Evolutionary conservation across 2,797 vertebrate species (phyloP).

Genomic region (Cyprinodon diabolis): DNA sequence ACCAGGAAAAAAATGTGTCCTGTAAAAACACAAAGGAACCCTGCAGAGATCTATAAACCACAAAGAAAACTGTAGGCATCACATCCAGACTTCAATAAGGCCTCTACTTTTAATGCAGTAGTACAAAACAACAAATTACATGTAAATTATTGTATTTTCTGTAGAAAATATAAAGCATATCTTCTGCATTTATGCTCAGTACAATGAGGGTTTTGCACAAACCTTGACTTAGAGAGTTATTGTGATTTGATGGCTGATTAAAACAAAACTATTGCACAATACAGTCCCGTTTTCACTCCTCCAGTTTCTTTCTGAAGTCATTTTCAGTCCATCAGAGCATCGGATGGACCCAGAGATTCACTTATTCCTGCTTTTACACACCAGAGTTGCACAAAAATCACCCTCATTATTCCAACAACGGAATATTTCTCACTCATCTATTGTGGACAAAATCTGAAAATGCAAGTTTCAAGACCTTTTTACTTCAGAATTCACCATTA

Average conservation of each 20-base stretch:
- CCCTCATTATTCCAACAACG: neutral
- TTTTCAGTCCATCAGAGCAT: conserved; percentile 2
- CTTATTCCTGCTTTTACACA: neutral
- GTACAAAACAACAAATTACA: conserved; percentile 57
- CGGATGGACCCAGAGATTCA: neutral
- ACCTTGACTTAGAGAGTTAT: conserved; percentile 18
- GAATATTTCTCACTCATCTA: neutral
- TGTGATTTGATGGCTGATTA: conserved; percentile 58
- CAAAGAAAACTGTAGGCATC: conserved; percentile 14
- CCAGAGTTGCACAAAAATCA: neutral
- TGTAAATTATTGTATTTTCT: conserved; percentile 39
- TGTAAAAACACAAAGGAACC: neutral
- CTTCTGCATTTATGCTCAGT: conserved; percentile 49
- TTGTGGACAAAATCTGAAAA: neutral
- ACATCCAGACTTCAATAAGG: conserved; percentile 44
- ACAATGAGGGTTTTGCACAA: conserved; percentile 38
- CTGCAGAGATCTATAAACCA: conserved; percentile 61
- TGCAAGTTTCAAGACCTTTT: neutral
- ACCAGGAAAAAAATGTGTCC: neutral
- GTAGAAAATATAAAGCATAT: conserved; percentile 68
- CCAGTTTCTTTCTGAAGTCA: neutral
- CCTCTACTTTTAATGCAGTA: conserved; percentile 26
- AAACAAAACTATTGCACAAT: conserved; percentile 22
- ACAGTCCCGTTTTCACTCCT: conserved; percentile 13
- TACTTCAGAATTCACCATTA: neutral